Evolutionary conservation across 2,113 vertebrate genomes (phyloP).

Genomic region (Amazona vittata): DNA sequence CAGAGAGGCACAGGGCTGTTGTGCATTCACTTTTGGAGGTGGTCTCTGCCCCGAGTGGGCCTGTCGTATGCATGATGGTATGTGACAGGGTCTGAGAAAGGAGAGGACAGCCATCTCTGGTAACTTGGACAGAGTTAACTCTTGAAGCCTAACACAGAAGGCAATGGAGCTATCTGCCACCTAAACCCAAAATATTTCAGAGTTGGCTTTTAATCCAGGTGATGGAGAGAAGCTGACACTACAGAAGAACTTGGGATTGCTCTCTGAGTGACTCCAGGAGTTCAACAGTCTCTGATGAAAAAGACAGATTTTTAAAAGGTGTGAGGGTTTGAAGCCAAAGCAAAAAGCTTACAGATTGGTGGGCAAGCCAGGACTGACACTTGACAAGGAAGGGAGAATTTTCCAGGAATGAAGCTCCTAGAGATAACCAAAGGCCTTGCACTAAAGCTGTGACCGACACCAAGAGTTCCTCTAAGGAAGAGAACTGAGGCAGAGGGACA

Average conservation of each 20-base stretch:
- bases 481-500: neutral
- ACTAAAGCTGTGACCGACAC: neutral
- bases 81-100: neutral
- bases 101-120: neutral
- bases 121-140: neutral
- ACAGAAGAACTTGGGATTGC: neutral
- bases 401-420: neutral
- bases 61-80: rapidly evolving
- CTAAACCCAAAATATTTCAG: neutral
- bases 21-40: neutral
- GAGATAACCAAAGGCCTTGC: neutral
- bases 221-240: neutral
- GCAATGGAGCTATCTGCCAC: neutral
- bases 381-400: neutral
- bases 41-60: rapidly evolving
- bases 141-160: neutral
- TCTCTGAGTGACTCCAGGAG: neutral
- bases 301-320: neutral
- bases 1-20: neutral
- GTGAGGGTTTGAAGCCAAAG: neutral
- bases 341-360: neutral
- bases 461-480: neutral
- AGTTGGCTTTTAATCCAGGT: neutral
- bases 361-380: neutral
- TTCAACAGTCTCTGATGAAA: neutral